A percentile compares a stretch with the other conserved stretches of the same genome.
Conservation (phyloP, 2,888 invertebrate species). For the Pocota personata region DNA sequence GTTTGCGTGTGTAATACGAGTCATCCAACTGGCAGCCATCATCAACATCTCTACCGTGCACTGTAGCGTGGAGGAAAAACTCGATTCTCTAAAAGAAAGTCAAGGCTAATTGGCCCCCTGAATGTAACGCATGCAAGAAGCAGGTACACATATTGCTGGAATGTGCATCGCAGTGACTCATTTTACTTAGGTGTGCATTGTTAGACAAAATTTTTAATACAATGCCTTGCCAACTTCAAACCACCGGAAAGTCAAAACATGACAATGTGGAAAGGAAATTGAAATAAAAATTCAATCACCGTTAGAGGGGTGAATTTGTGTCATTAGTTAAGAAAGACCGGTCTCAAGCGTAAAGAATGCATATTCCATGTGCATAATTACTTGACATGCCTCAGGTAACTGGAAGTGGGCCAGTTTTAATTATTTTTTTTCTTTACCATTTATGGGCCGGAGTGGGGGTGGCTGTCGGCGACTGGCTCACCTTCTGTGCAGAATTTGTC, state of each 20-base stretch:
- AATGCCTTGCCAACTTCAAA: constrained; percentile 28
- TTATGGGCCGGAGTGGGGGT: not conserved
- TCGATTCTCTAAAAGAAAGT: constrained; percentile 49
- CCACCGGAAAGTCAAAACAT: constrained; percentile 17
- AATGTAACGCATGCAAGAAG: not conserved
- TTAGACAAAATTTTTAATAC: constrained; percentile 4
- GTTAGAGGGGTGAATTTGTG: not conserved
- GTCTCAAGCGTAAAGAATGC: not conserved
- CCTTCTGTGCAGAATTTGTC: not conserved
- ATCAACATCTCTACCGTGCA: not conserved
- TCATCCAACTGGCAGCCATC: constrained; percentile 21
- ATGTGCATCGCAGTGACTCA: constrained; percentile 32
- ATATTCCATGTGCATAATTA: constrained; percentile 29
- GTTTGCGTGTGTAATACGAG: constrained; percentile 15
- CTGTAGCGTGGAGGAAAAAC: constrained; percentile 9
- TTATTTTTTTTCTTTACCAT: not conserved
- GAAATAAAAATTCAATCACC: not conserved
- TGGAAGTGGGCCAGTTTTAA: constrained; percentile 38
- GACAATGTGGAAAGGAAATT: not conserved
- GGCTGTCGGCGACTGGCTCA: constrained; percentile 14
- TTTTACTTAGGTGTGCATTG: not conserved
- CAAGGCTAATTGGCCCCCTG: constrained; percentile 43
- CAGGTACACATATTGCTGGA: not conserved
- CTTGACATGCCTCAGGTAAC: constrained; percentile 27
- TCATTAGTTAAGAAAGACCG: constrained; percentile 12